These are phyloP conservation scores for Montipora efflorescens DNA, from an alignment of 64 coral and sea anemone genomes.

Conservation along the genomic window DNA sequence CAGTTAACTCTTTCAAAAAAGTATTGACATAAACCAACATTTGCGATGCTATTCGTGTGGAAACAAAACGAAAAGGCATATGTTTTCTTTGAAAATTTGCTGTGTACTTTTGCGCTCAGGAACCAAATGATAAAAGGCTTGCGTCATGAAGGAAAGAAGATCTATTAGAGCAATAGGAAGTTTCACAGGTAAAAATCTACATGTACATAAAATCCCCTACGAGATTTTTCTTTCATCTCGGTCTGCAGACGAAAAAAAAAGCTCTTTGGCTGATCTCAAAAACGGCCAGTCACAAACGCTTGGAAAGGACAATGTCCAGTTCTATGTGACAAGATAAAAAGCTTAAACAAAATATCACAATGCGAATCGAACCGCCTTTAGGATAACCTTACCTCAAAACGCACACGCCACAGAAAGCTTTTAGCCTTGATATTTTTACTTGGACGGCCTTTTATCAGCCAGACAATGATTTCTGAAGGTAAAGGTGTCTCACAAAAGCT, in stretches of 20 bases:
- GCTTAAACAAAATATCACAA: conserved; percentile 39
- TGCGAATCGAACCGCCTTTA: not conserved
- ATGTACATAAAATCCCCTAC: not conserved
- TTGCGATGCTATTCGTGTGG: too few species aligned
- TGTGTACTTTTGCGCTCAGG: conserved; percentile 50
- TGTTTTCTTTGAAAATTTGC: not conserved
- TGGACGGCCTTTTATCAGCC: not conserved
- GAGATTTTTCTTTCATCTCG: not conserved
- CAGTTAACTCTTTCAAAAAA: not conserved
- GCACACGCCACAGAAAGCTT: not conserved
- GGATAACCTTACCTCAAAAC: conserved; percentile 37
- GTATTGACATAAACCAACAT: not conserved
- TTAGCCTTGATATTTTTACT: not conserved
- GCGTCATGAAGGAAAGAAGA: conserved; percentile 34
- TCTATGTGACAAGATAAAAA: conserved; percentile 32
- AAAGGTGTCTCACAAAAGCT: not conserved
- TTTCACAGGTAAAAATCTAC: not conserved
- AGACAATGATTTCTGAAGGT: not conserved
- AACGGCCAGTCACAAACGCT: not conserved
- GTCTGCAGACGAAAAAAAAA: not conserved
- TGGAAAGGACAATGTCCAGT: not conserved
- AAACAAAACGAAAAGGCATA: not conserved
- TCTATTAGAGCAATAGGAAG: not conserved
- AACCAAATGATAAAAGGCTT: conserved; percentile 35
- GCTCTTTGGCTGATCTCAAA: not conserved